Evolutionary conservation across 2,888 invertebrate genomes (phyloP).

Genomic region (Smittia aterrima): DNA sequence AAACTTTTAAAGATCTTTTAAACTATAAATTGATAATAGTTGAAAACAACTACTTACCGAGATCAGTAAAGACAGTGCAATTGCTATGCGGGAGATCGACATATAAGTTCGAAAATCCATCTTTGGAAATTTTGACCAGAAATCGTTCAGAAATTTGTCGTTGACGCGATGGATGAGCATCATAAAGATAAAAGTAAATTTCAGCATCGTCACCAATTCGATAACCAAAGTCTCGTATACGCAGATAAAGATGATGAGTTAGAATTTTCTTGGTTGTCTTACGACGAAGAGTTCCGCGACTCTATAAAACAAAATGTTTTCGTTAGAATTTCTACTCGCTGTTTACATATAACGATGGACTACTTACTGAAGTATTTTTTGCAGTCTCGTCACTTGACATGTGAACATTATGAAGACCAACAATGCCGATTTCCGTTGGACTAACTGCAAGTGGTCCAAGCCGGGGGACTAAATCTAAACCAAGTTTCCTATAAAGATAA

Average conservation of each 20-base stretch:
- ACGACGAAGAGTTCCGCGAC: conserved; percentile 53
- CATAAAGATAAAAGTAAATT: conserved; percentile 82
- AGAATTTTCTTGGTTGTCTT: conserved; percentile 54
- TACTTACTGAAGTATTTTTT: conserved; percentile 64
- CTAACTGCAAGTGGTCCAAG: conserved; percentile 87
- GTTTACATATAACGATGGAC: conserved; percentile 44
- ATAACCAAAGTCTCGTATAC: conserved; percentile 85
- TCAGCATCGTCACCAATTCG: conserved; percentile 87
- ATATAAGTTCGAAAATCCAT: conserved; percentile 82
- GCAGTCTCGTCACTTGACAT: conserved; percentile 73
- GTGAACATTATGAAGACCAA: conserved; percentile 82
- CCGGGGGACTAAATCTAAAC: conserved; percentile 87
- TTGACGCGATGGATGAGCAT: conserved; percentile 64
- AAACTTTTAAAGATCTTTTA: too few species aligned
- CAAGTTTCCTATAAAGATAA: conserved; percentile 71
- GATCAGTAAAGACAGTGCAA: conserved; percentile 80
- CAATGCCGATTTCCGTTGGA: conserved; percentile 83
- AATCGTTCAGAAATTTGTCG: conserved; percentile 86
- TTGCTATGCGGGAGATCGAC: conserved; percentile 83
- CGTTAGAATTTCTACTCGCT: conserved; percentile 24
- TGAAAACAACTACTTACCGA: conserved; percentile 55
- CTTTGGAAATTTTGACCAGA: conserved; percentile 82
- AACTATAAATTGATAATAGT: not conserved
- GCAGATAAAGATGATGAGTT: conserved; percentile 80
- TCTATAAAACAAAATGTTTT: conserved; percentile 46